phyloP scores from a whole-genome alignment of 2,888 invertebrate species.

The Calameuta idolon region DNA sequence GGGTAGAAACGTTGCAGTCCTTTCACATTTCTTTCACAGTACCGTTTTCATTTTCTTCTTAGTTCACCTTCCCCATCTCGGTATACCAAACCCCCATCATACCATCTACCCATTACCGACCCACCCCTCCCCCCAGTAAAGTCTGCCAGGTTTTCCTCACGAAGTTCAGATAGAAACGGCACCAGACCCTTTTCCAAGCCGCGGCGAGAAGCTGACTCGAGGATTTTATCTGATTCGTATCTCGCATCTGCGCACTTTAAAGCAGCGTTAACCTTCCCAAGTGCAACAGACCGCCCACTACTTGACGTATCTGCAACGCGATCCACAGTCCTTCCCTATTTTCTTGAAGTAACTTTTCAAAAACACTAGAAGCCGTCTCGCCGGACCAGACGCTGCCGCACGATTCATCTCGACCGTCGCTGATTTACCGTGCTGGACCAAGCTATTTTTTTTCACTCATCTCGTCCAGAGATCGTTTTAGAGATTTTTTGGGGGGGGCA shows the following conservation, averaged over 20 bases:
- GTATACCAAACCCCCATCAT: not conserved
- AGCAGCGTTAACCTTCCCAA: conserved; percentile 31
- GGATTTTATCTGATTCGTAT: conserved; percentile 29
- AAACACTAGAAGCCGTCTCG: not conserved
- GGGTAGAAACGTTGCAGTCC: not conserved
- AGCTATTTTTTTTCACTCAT: not conserved
- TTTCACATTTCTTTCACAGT: not conserved
- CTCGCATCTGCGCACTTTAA: conserved; percentile 20
- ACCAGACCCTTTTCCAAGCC: not conserved
- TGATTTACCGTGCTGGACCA: not conserved
- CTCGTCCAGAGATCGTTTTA: not conserved
- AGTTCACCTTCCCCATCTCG: not conserved
- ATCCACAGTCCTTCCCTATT: conserved; percentile 18
- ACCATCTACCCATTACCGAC: not conserved
- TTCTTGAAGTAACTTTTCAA: not conserved
- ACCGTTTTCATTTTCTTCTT: not conserved
- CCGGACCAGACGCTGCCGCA: not conserved
- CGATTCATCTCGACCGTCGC: not conserved
- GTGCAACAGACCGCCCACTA: conserved; percentile 42
- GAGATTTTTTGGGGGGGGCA: not conserved
- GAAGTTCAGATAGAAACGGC: not conserved
- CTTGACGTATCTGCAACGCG: conserved; percentile 35
- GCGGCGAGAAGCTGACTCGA: conserved; percentile 9
- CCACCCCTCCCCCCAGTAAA: not conserved
- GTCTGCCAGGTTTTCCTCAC: not conserved